phyloP scores from a whole-genome alignment of 2,888 invertebrate species.

The Criorhina ranunculi region DNA sequence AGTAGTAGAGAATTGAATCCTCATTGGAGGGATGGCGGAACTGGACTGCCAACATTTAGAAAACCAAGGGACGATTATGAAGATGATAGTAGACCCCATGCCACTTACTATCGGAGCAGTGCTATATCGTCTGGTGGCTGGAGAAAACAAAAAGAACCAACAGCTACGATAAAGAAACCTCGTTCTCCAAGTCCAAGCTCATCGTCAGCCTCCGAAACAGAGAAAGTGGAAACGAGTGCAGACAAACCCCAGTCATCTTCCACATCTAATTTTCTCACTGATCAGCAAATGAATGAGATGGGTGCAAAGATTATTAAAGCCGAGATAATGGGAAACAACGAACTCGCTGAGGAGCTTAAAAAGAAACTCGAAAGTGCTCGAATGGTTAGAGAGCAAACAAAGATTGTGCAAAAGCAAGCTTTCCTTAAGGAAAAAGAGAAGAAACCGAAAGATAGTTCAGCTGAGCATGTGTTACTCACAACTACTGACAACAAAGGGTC shows the following conservation, averaged over 20 bases:
- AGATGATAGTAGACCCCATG: constrained; percentile 16
- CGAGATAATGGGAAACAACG: constrained; percentile 94
- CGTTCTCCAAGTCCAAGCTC: not conserved
- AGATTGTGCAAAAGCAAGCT: constrained; percentile 7
- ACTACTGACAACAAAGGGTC: constrained; percentile 89
- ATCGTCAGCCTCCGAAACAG: constrained; percentile 56
- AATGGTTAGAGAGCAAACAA: constrained; percentile 81
- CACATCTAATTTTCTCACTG: constrained; percentile 86
- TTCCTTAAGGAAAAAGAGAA: constrained; percentile 4
- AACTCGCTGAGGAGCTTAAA: constrained; percentile 89
- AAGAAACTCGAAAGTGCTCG: constrained; percentile 90
- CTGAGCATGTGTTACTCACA: constrained; percentile 88
- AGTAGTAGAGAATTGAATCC: constrained; percentile 94
- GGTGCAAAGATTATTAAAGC: constrained; percentile 97
- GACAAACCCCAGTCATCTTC: not conserved
- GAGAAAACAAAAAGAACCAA: constrained; percentile 65
- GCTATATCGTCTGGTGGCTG: constrained; percentile 72
- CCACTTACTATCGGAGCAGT: not conserved
- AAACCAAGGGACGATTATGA: constrained; percentile 84
- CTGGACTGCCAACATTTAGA: constrained; percentile 89
- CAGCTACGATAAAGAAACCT: not conserved
- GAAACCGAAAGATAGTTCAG: constrained; percentile 79
- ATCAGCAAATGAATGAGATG: constrained; percentile 95
- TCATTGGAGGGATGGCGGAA: constrained; percentile 95
- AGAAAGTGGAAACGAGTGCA: constrained; percentile 30